phyloP scores from a whole-genome alignment of 2,888 invertebrate species.

The Andricus quercusramuli region DNA sequence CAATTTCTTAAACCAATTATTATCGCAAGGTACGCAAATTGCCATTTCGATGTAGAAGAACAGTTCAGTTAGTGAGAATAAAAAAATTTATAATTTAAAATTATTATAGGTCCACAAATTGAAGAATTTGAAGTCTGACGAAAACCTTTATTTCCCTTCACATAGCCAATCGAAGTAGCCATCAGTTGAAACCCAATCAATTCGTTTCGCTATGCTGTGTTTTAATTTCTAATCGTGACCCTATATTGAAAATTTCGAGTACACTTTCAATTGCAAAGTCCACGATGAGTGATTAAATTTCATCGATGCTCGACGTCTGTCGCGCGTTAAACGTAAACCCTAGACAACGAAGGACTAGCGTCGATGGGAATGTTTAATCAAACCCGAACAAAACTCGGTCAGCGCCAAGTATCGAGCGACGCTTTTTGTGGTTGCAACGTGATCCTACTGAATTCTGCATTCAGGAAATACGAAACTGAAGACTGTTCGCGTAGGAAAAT shows the following conservation, averaged over 20 bases:
- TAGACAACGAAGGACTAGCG: constrained; percentile 9
- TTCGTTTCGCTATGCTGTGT: not conserved
- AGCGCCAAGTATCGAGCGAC: constrained; percentile 25
- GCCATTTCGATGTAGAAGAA: too few relatives aligned
- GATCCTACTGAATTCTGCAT: not conserved
- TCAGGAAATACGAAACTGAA: constrained; percentile 21
- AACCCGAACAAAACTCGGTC: constrained; percentile 29
- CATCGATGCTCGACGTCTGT: constrained; percentile 3
- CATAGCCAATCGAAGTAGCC: not conserved
- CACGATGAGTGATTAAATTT: constrained; percentile 14
- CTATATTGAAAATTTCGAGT: constrained; percentile 4
- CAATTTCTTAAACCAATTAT: not conserved
- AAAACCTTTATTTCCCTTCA: too few relatives aligned
- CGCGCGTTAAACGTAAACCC: constrained; percentile 11
- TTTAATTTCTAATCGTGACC: not conserved
- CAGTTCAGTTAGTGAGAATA: too few relatives aligned
- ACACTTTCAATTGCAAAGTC: not conserved
- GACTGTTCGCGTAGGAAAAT: constrained; percentile 13
- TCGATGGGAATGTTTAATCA: constrained; percentile 35
- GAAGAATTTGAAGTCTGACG: too few relatives aligned
- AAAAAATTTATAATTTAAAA: too few relatives aligned
- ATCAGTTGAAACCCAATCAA: not conserved
- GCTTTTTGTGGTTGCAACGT: constrained; percentile 31
- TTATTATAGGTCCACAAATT: not conserved
- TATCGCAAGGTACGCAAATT: too few relatives aligned